phyloP scores from a whole-genome alignment of 2,113 vertebrate genomes.

The Rhinogobius similis region DNA sequence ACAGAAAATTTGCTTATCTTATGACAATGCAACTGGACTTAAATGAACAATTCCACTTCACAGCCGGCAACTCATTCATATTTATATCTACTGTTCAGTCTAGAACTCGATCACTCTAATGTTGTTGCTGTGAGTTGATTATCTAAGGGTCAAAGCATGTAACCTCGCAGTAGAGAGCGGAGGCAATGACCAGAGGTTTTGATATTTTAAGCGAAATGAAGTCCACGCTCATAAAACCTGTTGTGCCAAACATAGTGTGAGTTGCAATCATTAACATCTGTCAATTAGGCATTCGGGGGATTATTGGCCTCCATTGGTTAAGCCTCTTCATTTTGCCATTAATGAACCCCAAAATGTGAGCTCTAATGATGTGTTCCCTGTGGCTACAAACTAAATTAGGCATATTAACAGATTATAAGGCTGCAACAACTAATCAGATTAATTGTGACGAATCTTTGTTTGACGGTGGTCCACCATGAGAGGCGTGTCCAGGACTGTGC shows the following conservation, averaged over 20 bases:
- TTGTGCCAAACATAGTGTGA: not conserved
- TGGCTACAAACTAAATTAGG: not conserved
- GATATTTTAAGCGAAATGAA: not conserved
- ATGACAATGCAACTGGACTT: not conserved
- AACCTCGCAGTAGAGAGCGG: not conserved
- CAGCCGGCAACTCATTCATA: not conserved
- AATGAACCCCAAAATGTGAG: not conserved
- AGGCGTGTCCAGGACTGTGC: not conserved
- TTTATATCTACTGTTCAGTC: not conserved
- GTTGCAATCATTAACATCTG: not conserved
- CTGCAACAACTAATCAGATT: not conserved
- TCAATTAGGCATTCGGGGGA: not conserved
- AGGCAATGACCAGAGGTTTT: not conserved
- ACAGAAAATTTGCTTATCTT: not conserved
- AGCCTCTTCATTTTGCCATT: slow-evolving; percentile 4
- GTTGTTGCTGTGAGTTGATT: not conserved
- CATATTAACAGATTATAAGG: not conserved
- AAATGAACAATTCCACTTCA: not conserved
- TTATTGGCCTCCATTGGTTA: not conserved
- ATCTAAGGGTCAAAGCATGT: not conserved
- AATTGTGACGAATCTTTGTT: not conserved
- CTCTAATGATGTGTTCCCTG: not conserved
- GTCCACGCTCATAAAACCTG: not conserved
- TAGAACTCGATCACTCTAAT: not conserved
- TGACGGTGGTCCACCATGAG: not conserved